Percentiles rank a stretch among this genome's conserved stretches.
phyloP scores from a whole-genome alignment of 2,113 vertebrate species.

The Pelecanus crispus region DNA sequence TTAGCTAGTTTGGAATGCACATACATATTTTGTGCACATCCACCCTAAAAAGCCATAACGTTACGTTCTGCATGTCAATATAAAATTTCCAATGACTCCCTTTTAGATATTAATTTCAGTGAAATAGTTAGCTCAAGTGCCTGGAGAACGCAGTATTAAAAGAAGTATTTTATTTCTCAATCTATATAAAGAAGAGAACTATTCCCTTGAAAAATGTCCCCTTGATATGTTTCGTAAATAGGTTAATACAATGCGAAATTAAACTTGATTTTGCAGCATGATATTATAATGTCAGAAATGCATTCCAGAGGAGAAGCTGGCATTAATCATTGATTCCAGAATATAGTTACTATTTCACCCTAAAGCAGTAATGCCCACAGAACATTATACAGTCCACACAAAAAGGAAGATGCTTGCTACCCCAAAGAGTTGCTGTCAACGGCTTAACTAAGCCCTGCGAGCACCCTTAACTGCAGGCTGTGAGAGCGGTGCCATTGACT shows the following conservation, averaged over 20 bases:
- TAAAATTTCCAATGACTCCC: constrained; percentile 28
- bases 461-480: not conserved
- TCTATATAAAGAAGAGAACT: constrained; percentile 46
- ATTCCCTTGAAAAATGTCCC: constrained; percentile 52
- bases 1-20: constrained; percentile 53
- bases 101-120: constrained; percentile 58
- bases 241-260: constrained; percentile 61
- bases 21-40: constrained; percentile 35
- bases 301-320: constrained; percentile 12
- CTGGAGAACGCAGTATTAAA: constrained; percentile 41
- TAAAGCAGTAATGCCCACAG: not conserved
- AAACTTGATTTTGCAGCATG: constrained; percentile 42
- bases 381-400: accelerated
- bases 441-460: not conserved
- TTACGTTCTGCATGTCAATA: constrained; percentile 7
- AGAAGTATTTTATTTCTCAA: constrained; percentile 57
- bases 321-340: constrained; percentile 8
- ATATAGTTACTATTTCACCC: not conserved
- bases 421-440: not conserved
- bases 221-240: constrained; percentile 53
- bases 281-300: constrained; percentile 42
- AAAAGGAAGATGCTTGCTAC: not conserved
- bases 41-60: constrained; percentile 46
- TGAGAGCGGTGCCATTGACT: not conserved
- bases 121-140: constrained; percentile 31